These are phyloP conservation scores for Gasterosteus nipponicus DNA, from an alignment of 2,113 vertebrate genomes.

Conservation along the genomic window DNA sequence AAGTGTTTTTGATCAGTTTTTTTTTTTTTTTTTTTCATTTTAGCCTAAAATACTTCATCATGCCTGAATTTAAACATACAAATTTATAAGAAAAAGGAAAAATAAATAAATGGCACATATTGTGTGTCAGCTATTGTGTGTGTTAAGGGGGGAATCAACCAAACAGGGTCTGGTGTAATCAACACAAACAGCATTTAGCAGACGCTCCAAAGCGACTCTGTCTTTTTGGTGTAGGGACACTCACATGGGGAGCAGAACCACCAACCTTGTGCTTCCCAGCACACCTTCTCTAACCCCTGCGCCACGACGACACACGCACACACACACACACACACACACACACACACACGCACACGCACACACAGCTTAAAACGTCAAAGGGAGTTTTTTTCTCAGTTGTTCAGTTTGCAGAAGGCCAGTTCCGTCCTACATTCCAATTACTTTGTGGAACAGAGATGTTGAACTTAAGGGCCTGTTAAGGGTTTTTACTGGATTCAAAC, in stretches of 20 bases:
- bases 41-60: not conserved
- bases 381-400: not conserved
- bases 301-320: not conserved
- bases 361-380: not conserved
- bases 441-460: not conserved
- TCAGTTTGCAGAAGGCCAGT: not conserved
- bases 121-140: not conserved
- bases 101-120: too few species aligned
- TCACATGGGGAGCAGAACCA: too few species aligned
- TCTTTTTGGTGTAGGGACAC: too few species aligned
- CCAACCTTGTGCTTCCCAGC: too few species aligned
- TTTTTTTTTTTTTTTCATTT: not conserved
- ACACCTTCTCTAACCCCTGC: too few species aligned
- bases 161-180: constrained; percentile 19
- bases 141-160: not conserved
- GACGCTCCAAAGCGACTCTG: too few species aligned
- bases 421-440: constrained; percentile 6
- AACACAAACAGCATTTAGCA: too few species aligned
- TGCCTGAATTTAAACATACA: not conserved
- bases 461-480: constrained; percentile 18
- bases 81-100: not conserved
- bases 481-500: not conserved
- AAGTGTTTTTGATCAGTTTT: constrained; percentile 2
- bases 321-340: not conserved
- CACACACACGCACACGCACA: not conserved